These are phyloP conservation scores for Ibidorhyncha struthersii DNA, from an alignment of 2,113 vertebrate species.

Conservation along the genomic window DNA sequence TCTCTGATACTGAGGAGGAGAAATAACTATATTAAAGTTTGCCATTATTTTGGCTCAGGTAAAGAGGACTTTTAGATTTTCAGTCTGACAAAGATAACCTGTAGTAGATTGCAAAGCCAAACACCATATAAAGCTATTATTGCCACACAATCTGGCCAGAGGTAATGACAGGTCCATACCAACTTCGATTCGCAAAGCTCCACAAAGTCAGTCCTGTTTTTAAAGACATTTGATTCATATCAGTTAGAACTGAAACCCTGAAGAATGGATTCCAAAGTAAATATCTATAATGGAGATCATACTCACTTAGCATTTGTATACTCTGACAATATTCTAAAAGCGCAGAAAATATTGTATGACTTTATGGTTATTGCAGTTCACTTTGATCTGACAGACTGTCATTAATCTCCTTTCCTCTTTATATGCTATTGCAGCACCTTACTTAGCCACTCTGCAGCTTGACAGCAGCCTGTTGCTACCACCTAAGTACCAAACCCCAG, in stretches of 20 bases:
- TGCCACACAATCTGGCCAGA: neutral
- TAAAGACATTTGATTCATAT: neutral
- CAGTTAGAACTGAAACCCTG: neutral
- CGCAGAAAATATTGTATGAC: neutral
- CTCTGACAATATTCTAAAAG: neutral
- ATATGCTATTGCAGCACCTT: conserved; percentile 81
- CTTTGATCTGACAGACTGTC: neutral
- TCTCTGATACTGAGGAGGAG: neutral
- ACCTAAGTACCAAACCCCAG: conserved; percentile 81
- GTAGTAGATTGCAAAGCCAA: neutral
- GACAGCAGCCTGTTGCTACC: conserved; percentile 91
- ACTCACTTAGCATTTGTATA: neutral
- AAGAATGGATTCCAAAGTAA: neutral
- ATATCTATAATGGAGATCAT: neutral
- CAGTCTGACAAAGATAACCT: neutral
- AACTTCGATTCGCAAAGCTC: neutral
- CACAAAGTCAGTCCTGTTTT: neutral
- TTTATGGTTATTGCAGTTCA: neutral
- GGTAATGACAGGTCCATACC: neutral
- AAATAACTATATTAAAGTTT: neutral
- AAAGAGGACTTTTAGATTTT: neutral
- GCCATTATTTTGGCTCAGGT: neutral
- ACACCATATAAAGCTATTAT: neutral
- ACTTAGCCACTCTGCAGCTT: conserved; percentile 87
- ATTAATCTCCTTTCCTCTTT: neutral